A percentile compares a stretch with the other conserved stretches of the same genome.
Conservation (phyloP, 2,888 invertebrate genomes). For the Callyntrura sp. region DNA sequence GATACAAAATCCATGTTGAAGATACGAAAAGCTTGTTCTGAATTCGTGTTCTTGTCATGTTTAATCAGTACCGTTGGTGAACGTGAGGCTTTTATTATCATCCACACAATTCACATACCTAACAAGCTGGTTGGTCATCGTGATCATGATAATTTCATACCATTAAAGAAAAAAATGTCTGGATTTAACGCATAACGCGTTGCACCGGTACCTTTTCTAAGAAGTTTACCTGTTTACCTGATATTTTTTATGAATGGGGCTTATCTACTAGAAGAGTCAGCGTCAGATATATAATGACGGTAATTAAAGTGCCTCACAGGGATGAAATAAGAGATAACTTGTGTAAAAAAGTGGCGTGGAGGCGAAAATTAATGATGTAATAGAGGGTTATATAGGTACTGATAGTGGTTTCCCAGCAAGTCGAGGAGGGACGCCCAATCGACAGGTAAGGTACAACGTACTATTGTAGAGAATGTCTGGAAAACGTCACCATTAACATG, state of each 20-base stretch:
- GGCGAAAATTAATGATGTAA: no score
- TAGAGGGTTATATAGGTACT: no score
- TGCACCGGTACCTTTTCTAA: not conserved
- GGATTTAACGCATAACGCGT: not conserved
- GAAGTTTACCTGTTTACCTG: constrained; percentile 13
- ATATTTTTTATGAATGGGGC: constrained; percentile 31
- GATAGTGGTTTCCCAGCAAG: no score
- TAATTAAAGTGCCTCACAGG: constrained; percentile 36
- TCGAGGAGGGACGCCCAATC: no score
- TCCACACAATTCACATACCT: not conserved
- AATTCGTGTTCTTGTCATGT: constrained; percentile 40
- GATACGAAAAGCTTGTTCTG: not conserved
- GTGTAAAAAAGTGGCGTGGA: not conserved
- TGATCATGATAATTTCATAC: not conserved
- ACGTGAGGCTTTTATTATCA: no score
- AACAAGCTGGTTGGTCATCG: constrained; percentile 5
- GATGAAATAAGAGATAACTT: not conserved
- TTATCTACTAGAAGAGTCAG: not conserved
- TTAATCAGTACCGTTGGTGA: constrained; percentile 2
- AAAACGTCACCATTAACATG: no score
- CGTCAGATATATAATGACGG: not conserved
- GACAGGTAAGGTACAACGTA: no score
- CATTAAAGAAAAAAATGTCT: not conserved
- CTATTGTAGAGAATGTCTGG: not conserved
- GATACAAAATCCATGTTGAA: not conserved